phyloP scores from a whole-genome alignment of 2,113 vertebrate genomes.

The Callorhinus ursinus region DNA sequence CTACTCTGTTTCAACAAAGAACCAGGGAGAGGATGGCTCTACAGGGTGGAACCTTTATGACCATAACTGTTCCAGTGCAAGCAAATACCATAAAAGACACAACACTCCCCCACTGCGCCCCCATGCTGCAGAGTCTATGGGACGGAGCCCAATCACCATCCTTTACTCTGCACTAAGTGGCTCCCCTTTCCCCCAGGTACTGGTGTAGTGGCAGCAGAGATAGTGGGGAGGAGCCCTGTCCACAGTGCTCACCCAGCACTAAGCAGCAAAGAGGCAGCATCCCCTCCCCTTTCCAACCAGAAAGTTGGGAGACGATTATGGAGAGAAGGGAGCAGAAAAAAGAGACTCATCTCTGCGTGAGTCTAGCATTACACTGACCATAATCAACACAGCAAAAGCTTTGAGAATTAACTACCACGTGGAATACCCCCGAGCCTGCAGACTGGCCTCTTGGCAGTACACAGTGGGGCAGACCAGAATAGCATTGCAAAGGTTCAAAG shows the following conservation, averaged over 20 bases:
- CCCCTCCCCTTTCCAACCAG: not conserved
- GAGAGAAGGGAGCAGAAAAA: not conserved
- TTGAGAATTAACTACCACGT: not conserved
- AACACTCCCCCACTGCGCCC: not conserved
- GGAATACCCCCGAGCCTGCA: conserved; percentile 8
- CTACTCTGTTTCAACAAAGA: not conserved
- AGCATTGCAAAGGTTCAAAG: not conserved
- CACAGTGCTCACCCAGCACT: not conserved
- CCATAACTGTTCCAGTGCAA: not conserved
- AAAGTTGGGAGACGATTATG: not conserved
- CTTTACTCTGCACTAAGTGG: not conserved
- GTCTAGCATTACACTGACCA: not conserved
- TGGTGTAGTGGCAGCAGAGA: not conserved
- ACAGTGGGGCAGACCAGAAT: not conserved
- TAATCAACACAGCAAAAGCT: not conserved
- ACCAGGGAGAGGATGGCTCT: not conserved
- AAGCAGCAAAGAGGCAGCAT: not conserved
- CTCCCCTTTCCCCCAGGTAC: too few relatives aligned
- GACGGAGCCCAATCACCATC: not conserved
- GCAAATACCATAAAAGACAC: not conserved
- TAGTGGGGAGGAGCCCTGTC: not conserved
- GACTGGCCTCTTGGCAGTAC: not conserved
- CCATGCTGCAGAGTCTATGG: not conserved
- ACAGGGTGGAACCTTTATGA: not conserved
- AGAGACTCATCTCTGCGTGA: not conserved